phyloP scores from a whole-genome alignment of 30 jellyfish, hydroid and myxozoan genomes.

The Sanderia malayensis region DNA sequence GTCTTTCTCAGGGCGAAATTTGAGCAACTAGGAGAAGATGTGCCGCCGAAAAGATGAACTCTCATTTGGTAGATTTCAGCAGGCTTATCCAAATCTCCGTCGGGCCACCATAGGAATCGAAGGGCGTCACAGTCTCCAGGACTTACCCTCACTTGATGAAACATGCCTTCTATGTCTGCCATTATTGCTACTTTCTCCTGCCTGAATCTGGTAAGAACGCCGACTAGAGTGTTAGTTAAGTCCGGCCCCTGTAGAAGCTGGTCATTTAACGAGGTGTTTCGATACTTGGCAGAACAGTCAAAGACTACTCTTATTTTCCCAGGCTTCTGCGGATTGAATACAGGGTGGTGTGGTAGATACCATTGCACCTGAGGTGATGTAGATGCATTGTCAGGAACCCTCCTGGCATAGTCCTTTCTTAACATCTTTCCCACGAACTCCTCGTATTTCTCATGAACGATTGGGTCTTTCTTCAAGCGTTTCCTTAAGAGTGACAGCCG shows the following conservation, averaged over 20 bases:
- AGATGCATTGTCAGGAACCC: background rate
- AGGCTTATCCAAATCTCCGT: constrained; percentile 38
- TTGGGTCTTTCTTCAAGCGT: constrained; percentile 1
- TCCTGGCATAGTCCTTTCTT: constrained; percentile 22
- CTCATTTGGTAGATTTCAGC: constrained; percentile 47
- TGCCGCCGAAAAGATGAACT: constrained; percentile 66
- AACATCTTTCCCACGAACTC: constrained; percentile 9
- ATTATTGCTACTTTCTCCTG: constrained; percentile 62
- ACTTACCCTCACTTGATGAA: constrained; percentile 61
- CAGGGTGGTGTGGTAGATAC: constrained; percentile 77
- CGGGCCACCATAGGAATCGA: constrained; percentile 64
- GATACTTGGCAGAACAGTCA: constrained; percentile 71
- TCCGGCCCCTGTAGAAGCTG: constrained; percentile 68
- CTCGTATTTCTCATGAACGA: constrained; percentile 4
- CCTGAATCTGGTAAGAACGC: constrained; percentile 56
- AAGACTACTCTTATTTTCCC: constrained; percentile 57
- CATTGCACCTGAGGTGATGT: constrained; percentile 25
- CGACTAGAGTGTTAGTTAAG: constrained; percentile 43
- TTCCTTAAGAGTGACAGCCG: constrained; percentile 1
- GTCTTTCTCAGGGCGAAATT: constrained; percentile 55
- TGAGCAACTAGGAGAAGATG: constrained; percentile 71
- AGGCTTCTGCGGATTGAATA: constrained; percentile 62
- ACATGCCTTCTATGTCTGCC: constrained; percentile 71
- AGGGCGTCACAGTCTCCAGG: constrained; percentile 29
- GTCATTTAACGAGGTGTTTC: constrained; percentile 46